Evolutionary conservation across 1,140 invertebrate species (phyloP), one percentile per base, ranked within the genome.

Genomic region (Heterodera carotae): DNA sequence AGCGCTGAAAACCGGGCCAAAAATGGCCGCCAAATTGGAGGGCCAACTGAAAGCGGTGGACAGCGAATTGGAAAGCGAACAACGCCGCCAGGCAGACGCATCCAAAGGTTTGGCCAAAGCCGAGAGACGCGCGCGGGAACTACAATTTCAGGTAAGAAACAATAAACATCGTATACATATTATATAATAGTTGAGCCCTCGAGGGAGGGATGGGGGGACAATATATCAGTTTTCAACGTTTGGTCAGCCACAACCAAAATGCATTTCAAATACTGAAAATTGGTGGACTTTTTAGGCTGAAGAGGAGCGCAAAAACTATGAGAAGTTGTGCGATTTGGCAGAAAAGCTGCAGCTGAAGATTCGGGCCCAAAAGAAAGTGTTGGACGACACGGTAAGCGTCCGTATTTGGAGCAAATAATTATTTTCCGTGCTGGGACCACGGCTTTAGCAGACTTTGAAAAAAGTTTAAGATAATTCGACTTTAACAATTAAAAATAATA

Each of bases 301-400:
- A 18, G 86, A 88, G 79, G 86, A 88, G 76, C 85, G 87, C 76
- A 88, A 88, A 75, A 88, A 87, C 76, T 87, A 88, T 75, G 78
- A 85, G 29, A 87, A 87, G 60, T 71, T 88, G 12, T 81, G 97
- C 90, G 95, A 97, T 90, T 91, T 98, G 81, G 94, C 97, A 83
- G 96, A 98, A 91, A 98, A 97, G 92, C 92, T 98, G 71, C 95
- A 98, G 29, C 67, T 95, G 90, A 99, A 98, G 92, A 97, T 98
- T 91, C 97, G 97, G 92, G 95, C 94, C 81, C 98, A 97, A 92
- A 98, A 97, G 93, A 93, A 95, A 90, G 96, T 98, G 91, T 96
- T 98, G 87, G 96, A 98, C 88, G 96, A 98, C 89, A 95, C 96
- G 62, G 84, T 66, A 66, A 25, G 39, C 12, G 12, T n/a, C 39